These are phyloP conservation scores for Galago senegalensis DNA, from an alignment of 2,797 vertebrate genomes.

Conservation along the genomic window DNA sequence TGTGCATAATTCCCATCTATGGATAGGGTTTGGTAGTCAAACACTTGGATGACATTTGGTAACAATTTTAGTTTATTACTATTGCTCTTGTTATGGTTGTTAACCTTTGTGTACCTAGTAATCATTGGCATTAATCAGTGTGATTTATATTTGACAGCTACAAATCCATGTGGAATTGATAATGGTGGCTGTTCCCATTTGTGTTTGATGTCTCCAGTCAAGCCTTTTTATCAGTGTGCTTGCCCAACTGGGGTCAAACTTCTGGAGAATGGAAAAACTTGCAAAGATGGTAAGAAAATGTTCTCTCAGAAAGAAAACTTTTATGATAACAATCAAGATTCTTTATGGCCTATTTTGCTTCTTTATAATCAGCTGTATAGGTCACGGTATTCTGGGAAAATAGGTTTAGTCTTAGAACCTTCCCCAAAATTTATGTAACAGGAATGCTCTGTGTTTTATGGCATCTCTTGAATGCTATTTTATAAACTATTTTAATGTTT, in stretches of 20 bases:
- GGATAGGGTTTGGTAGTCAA: constrained; percentile 60
- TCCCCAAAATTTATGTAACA: neutral
- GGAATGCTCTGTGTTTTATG: constrained; percentile 6
- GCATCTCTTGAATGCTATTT: constrained; percentile 24
- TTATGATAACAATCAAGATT: constrained; percentile 12
- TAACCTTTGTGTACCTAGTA: constrained; percentile 81
- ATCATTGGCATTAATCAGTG: constrained; percentile 88
- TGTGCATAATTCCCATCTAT: constrained; percentile 75
- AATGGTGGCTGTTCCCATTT: constrained; percentile 98
- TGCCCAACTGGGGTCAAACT: constrained; percentile 98
- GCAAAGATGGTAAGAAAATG: constrained; percentile 96
- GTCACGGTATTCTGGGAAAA: constrained; percentile 3
- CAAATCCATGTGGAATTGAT: constrained; percentile 93
- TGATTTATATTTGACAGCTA: constrained; percentile 90
- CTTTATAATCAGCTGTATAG: neutral
- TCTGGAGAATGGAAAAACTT: constrained; percentile 94
- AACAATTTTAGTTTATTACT: constrained; percentile 87
- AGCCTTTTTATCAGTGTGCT: constrained; percentile 95
- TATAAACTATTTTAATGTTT: constrained; percentile 30
- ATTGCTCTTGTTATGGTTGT: constrained; percentile 82
- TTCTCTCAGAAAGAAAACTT: neutral
- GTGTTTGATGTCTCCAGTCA: constrained; percentile 95
- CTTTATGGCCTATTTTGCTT: constrained; percentile 32
- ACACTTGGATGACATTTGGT: constrained; percentile 83
- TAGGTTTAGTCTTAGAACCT: neutral